Evolutionary conservation across 23 tunicate genomes (phyloP), one percentile per base, ranked within the genome.

Genomic region (Halocynthia aurantium): DNA sequence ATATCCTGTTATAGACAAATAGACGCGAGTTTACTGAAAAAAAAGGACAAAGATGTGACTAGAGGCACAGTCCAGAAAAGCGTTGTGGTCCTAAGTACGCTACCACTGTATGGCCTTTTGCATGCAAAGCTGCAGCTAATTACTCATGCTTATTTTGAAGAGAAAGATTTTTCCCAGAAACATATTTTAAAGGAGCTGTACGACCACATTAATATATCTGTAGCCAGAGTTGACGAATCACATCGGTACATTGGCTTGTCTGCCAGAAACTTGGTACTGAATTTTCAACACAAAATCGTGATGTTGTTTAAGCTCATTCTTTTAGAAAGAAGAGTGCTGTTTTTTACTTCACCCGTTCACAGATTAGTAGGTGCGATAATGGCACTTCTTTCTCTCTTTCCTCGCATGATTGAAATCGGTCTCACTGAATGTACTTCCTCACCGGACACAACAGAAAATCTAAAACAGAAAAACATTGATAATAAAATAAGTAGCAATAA

Each of bases 61-160:
- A 77, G 91, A 71, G 97, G 85, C 69, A 91, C 87, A 19, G 97
- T 91, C 6, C 91, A 91, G 61, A 86, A 91, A 78, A 91, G 97
- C 78, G 96, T 90, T 52, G 89, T 90, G 8, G 89, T 80, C 49
- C 57, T 90, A 22, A 90, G 87, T 56, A 88, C 84, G 73, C n/a
- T 69, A 67, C 89, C 96, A 12, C 60, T 83, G n/a, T 90, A 61
- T 81, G 96, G 96, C 4, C 61, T 90, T 62, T 62, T 90, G 5
- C 80, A 81, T 69, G 88, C 86, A 10, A 90, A 90, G 69, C 89
- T 90, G 31, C 81, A 90, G 55, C 73, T 90, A 83, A 90, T 90
- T 19, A 84, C 96, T 9, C 73, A 90, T 73, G 96, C 96, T 6
- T 90, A 81, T 76, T 84, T 90, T 76, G 96, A 90, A 84, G 91